Conservation (phyloP, 2,797 vertebrate species). For the Danionella dracula region DNA sequence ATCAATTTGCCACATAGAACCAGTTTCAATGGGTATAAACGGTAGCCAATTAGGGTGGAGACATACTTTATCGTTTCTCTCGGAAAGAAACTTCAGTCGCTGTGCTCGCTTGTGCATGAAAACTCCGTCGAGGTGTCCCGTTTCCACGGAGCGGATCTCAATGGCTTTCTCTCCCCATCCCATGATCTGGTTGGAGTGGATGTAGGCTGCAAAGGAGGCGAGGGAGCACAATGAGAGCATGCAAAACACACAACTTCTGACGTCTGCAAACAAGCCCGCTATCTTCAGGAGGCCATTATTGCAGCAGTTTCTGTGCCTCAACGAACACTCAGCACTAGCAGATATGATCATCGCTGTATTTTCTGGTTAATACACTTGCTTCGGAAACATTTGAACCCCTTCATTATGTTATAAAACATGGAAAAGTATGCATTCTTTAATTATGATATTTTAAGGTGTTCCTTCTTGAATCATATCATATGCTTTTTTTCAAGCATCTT, state of each 20-base stretch:
- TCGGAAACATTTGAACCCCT: too few species aligned
- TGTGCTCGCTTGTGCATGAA: constrained; percentile 99
- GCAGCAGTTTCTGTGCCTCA: constrained; percentile 70
- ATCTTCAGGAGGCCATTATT: constrained; percentile 67
- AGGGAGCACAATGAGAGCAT: not conserved
- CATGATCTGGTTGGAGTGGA: constrained; percentile 99
- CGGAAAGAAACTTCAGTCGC: constrained; percentile 97
- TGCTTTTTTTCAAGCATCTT: too few species aligned
- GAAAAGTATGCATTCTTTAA: too few species aligned
- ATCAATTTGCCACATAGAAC: too few species aligned
- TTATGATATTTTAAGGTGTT: too few species aligned
- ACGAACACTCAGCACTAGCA: not conserved
- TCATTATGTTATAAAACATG: too few species aligned
- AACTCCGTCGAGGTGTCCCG: constrained; percentile 98
- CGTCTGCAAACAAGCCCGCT: constrained; percentile 44
- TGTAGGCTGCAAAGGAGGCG: constrained; percentile 80
- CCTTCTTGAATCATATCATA: too few species aligned
- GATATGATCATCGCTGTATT: too few species aligned
- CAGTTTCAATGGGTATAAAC: not conserved
- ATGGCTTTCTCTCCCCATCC: constrained; percentile 99
- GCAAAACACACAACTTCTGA: constrained; percentile 1
- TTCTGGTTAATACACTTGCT: too few species aligned
- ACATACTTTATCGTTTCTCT: constrained; percentile 97
- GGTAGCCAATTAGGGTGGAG: not conserved
- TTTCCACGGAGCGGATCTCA: constrained; percentile 98